These are phyloP conservation scores for Gopherus flavomarginatus DNA, from an alignment of 2,113 vertebrate genomes.

Conservation along the genomic window DNA sequence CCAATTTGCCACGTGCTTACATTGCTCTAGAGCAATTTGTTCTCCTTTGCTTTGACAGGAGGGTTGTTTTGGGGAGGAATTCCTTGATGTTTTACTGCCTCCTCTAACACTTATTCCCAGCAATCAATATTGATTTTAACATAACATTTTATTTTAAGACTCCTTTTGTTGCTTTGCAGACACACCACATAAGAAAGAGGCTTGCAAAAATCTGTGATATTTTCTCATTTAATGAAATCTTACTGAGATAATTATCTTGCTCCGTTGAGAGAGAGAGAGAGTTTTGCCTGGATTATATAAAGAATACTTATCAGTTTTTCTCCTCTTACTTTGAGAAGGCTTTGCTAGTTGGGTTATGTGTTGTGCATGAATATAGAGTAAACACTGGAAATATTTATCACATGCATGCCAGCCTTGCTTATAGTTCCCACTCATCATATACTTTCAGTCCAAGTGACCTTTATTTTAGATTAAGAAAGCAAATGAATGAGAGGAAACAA, in stretches of 20 bases:
- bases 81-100: constrained; percentile 56
- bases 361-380: not conserved
- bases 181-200: constrained; percentile 53
- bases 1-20: constrained; percentile 15
- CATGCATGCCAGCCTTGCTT: not conserved
- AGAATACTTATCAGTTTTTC: constrained; percentile 20
- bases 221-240: constrained; percentile 52
- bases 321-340: not conserved
- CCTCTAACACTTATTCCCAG: constrained; percentile 40
- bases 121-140: constrained; percentile 73
- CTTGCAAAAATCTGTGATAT: constrained; percentile 58
- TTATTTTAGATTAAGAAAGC: not conserved
- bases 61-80: not conserved
- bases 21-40: constrained; percentile 15
- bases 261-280: constrained; percentile 60
- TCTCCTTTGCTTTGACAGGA: constrained; percentile 32
- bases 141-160: constrained; percentile 61
- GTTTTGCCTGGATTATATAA: constrained; percentile 61
- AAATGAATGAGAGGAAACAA: not conserved
- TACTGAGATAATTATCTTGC: constrained; percentile 69
- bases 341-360: not conserved
- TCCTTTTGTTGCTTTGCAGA: constrained; percentile 62
- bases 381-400: not conserved
- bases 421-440: not conserved
- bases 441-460: not conserved